Evolutionary conservation across 2,888 invertebrate genomes (phyloP).

Genomic region (Drosophila kokeensis): DNA sequence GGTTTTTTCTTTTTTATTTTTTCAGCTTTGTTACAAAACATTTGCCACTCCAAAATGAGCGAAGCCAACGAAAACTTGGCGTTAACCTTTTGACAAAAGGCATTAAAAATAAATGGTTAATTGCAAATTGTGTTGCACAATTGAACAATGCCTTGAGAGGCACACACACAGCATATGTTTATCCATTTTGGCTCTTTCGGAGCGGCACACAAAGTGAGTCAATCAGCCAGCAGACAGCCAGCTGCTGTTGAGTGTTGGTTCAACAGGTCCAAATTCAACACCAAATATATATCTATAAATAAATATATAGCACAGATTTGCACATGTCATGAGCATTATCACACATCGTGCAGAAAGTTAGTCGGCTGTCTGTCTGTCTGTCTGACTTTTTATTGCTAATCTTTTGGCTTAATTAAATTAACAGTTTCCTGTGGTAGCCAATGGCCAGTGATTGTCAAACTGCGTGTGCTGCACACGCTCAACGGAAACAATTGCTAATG

Average conservation of each 20-base stretch:
- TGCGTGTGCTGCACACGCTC: slow-evolving; percentile 19
- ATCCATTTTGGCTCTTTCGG: slow-evolving; percentile 7
- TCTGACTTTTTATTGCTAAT: slow-evolving; percentile 62
- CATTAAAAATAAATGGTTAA: slow-evolving; percentile 50
- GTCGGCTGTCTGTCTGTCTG: slow-evolving; percentile 4
- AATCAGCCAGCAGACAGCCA: neutral
- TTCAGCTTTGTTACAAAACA: slow-evolving; percentile 41
- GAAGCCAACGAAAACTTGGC: slow-evolving; percentile 14
- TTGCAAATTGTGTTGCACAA: slow-evolving; percentile 57
- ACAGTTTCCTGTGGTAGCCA: slow-evolving; percentile 69
- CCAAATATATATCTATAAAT: neutral
- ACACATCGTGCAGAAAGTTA: slow-evolving; percentile 30
- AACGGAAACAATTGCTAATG: slow-evolving; percentile 74
- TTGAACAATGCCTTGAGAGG: slow-evolving; percentile 53
- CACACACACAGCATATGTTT: neutral
- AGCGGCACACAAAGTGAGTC: slow-evolving; percentile 14
- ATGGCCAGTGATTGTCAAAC: slow-evolving; percentile 33
- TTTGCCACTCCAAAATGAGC: slow-evolving; percentile 29
- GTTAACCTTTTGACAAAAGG: slow-evolving; percentile 45
- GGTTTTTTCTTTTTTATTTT: neutral
- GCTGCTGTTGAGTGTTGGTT: neutral
- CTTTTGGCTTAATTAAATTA: slow-evolving; percentile 76
- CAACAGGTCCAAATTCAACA: neutral
- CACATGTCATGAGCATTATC: slow-evolving; percentile 15
- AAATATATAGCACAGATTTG: slow-evolving; percentile 1